These are phyloP conservation scores for Cololabis saira DNA, from an alignment of 2,113 vertebrate genomes.

Conservation along the genomic window DNA sequence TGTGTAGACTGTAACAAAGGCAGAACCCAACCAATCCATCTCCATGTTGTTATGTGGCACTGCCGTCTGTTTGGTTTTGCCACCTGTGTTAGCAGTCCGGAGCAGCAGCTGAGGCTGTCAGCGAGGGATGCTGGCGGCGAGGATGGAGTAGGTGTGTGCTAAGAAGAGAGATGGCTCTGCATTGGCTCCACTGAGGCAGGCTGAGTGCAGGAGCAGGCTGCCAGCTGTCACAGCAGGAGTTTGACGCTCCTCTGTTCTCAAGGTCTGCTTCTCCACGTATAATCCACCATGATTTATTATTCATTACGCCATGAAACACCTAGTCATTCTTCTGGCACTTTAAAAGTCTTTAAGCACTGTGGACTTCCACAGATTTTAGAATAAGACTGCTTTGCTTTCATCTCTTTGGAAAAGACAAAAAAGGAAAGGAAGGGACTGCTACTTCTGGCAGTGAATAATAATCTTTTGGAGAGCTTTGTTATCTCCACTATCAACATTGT, in stretches of 20 bases:
- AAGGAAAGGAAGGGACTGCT: constrained; percentile 34
- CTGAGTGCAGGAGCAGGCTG: constrained; percentile 33
- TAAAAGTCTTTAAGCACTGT: constrained; percentile 60
- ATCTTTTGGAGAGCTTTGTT: constrained; percentile 35
- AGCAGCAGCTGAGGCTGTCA: constrained; percentile 33
- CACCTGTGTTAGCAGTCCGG: constrained; percentile 42
- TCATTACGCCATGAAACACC: constrained; percentile 58
- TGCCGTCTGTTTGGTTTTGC: constrained; percentile 62
- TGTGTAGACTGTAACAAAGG: constrained; percentile 14
- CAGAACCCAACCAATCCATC: constrained; percentile 60
- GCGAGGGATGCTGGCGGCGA: constrained; percentile 24
- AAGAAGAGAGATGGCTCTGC: constrained; percentile 11
- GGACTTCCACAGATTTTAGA: constrained; percentile 38
- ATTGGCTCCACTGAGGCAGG: constrained; percentile 23
- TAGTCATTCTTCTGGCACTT: constrained; percentile 69
- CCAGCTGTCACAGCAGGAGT: constrained; percentile 62
- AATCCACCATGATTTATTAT: constrained; percentile 69
- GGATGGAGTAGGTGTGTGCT: constrained; percentile 55
- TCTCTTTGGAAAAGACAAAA: constrained; percentile 36
- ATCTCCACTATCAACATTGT: constrained; percentile 46
- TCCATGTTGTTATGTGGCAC: constrained; percentile 56
- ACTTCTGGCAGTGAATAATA: constrained; percentile 35
- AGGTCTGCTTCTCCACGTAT: constrained; percentile 62
- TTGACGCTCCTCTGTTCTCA: constrained; percentile 60
- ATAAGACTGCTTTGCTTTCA: constrained; percentile 55